Evolutionary conservation across 2,888 invertebrate species (phyloP).

Genomic region (Homarus gammarus): DNA sequence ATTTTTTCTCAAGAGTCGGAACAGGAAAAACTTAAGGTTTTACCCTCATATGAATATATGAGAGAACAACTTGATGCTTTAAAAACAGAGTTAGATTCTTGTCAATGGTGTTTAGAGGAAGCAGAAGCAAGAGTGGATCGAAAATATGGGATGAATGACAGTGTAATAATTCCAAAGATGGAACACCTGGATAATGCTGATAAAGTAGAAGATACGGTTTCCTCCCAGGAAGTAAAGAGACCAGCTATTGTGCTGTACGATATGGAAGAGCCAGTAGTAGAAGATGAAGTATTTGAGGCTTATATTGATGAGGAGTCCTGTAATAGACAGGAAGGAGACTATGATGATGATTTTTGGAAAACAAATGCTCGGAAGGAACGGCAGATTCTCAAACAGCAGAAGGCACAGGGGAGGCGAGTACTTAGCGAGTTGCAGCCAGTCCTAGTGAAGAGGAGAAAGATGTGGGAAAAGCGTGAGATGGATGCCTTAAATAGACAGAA

Average conservation of each 20-base stretch:
- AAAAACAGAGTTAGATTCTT: slow-evolving; percentile 36
- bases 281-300: slow-evolving; percentile 66
- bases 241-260: not conserved
- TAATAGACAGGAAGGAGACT: not conserved
- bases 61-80: slow-evolving; percentile 26
- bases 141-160: slow-evolving; percentile 36
- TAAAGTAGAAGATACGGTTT: not conserved
- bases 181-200: not conserved
- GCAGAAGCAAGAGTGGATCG: slow-evolving; percentile 41
- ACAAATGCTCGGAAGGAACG: slow-evolving; percentile 23
- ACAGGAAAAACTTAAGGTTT: not conserved
- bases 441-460: slow-evolving; percentile 29
- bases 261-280: slow-evolving; percentile 30
- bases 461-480: slow-evolving; percentile 63
- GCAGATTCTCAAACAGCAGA: slow-evolving; percentile 42
- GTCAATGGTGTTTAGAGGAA: slow-evolving; percentile 58
- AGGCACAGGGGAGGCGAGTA: slow-evolving; percentile 54
- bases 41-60: slow-evolving; percentile 23
- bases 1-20: not conserved
- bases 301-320: slow-evolving; percentile 30
- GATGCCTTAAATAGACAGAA: slow-evolving; percentile 35
- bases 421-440: slow-evolving; percentile 56
- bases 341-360: slow-evolving; percentile 45
- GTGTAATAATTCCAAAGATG: not conserved
- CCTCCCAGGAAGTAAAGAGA: not conserved